These are phyloP conservation scores for Labrus mixtus DNA, from an alignment of 2,113 vertebrate species.

Conservation along the genomic window DNA sequence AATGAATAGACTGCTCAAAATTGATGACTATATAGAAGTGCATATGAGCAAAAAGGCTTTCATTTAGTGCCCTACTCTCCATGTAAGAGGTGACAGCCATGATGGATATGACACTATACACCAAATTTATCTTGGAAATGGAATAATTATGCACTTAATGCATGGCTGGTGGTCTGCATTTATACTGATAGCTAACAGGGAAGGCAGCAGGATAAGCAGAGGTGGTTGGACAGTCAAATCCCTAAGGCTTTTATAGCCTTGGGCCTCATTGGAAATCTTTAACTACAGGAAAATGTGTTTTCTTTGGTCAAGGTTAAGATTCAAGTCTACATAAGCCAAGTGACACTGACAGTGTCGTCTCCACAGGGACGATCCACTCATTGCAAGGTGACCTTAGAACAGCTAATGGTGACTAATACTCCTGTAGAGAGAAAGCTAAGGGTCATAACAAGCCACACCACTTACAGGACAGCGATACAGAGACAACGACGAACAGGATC, in stretches of 20 bases:
- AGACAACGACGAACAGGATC: slow-evolving; percentile 58
- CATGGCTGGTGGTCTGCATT: slow-evolving; percentile 89
- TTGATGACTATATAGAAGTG: slow-evolving; percentile 92
- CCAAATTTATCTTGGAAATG: slow-evolving; percentile 94
- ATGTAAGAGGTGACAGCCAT: slow-evolving; percentile 88
- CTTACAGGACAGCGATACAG: slow-evolving; percentile 64
- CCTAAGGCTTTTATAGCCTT: slow-evolving; percentile 55
- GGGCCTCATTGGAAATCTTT: slow-evolving; percentile 76
- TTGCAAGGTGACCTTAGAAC: slow-evolving; percentile 83
- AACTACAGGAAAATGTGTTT: slow-evolving; percentile 80
- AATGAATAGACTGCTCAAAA: slow-evolving; percentile 88
- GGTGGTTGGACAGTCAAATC: slow-evolving; percentile 61
- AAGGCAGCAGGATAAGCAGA: slow-evolving; percentile 65
- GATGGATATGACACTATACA: slow-evolving; percentile 91
- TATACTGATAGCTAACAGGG: slow-evolving; percentile 85
- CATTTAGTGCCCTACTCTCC: slow-evolving; percentile 89
- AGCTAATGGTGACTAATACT: slow-evolving; percentile 78
- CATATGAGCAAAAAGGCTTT: slow-evolving; percentile 90
- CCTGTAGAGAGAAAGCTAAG: slow-evolving; percentile 62
- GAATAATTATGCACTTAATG: slow-evolving; percentile 92
- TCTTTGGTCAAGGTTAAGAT: slow-evolving; percentile 81
- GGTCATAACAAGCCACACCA: slow-evolving; percentile 68
- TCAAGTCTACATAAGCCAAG: slow-evolving; percentile 75
- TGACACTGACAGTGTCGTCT: slow-evolving; percentile 70
- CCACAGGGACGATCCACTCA: slow-evolving; percentile 55